Conservation (phyloP, 2,888 invertebrate genomes). For the Diarsia mendica region DNA sequence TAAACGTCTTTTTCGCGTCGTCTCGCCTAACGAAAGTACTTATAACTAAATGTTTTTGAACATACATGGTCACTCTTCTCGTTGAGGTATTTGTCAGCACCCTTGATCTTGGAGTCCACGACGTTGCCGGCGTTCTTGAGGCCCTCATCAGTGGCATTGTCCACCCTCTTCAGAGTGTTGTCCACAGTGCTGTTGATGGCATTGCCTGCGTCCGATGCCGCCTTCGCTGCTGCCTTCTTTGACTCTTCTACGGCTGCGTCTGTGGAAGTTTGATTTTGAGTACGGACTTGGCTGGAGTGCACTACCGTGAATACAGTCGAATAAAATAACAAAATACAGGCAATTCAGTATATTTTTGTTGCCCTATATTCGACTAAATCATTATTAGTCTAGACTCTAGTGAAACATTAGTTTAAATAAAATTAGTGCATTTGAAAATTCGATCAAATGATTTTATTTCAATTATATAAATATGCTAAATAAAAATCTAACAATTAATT, state of each 20-base stretch:
- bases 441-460: too few species aligned
- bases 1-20: too few species aligned
- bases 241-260: constrained; percentile 87
- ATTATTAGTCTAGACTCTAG: too few species aligned
- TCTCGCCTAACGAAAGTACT: neutral
- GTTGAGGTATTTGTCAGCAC: constrained; percentile 91
- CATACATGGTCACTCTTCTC: constrained; percentile 88
- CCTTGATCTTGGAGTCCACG: constrained; percentile 91
- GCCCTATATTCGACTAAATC: too few species aligned
- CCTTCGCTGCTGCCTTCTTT: constrained; percentile 88
- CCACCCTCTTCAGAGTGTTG: constrained; percentile 84
- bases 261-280: constrained; percentile 56
- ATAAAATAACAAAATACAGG: neutral
- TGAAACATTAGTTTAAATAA: too few species aligned
- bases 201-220: constrained; percentile 86
- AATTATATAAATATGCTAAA: too few species aligned
- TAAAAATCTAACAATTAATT: too few species aligned
- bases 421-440: too few species aligned
- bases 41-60: neutral
- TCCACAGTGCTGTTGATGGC: constrained; percentile 85
- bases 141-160: constrained; percentile 88
- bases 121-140: constrained; percentile 90
- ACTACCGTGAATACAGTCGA: neutral
- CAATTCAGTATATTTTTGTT: too few species aligned
- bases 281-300: neutral